A percentile compares a stretch with the other conserved stretches of the same genome.
phyloP scores from a whole-genome alignment of 1,140 invertebrate species.

The Pseudobourletiella spinata region DNA sequence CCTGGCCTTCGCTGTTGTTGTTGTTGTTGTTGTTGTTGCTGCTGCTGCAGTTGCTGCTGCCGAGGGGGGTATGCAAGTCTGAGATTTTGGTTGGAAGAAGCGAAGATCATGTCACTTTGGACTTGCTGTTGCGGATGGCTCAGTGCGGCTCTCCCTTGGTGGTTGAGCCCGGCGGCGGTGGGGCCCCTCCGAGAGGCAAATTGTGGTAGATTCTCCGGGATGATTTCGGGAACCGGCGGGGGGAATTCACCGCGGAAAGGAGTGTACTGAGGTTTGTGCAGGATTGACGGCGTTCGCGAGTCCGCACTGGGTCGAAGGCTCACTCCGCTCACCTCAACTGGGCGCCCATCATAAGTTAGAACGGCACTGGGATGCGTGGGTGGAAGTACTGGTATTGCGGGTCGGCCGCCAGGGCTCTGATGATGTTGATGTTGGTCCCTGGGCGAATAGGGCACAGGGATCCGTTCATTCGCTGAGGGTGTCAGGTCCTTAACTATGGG shows the following conservation, averaged over 20 bases:
- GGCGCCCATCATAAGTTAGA: neutral
- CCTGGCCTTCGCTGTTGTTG: too few relatives aligned
- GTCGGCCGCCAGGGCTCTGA: neutral
- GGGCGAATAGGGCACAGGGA: neutral
- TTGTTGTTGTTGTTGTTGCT: too few relatives aligned
- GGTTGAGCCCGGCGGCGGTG: too few relatives aligned
- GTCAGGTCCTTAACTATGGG: neutral
- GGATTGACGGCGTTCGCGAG: neutral
- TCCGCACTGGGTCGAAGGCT: neutral
- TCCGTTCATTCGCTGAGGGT: neutral
- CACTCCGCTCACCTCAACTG: neutral
- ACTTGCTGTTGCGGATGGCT: neutral
- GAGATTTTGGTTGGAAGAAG: too few relatives aligned
- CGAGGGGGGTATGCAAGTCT: too few relatives aligned
- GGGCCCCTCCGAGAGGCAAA: neutral
- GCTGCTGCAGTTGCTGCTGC: too few relatives aligned
- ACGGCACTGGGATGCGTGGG: neutral
- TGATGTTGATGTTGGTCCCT: neutral
- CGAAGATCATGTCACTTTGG: neutral
- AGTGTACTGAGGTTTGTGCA: neutral
- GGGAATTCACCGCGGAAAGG: neutral
- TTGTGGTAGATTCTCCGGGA: conserved; percentile 5
- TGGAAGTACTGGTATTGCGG: neutral
- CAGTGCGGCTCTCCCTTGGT: too few relatives aligned
- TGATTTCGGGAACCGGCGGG: neutral